phyloP scores from a whole-genome alignment of 2,113 vertebrate genomes.

The Dicaeum eximium region DNA sequence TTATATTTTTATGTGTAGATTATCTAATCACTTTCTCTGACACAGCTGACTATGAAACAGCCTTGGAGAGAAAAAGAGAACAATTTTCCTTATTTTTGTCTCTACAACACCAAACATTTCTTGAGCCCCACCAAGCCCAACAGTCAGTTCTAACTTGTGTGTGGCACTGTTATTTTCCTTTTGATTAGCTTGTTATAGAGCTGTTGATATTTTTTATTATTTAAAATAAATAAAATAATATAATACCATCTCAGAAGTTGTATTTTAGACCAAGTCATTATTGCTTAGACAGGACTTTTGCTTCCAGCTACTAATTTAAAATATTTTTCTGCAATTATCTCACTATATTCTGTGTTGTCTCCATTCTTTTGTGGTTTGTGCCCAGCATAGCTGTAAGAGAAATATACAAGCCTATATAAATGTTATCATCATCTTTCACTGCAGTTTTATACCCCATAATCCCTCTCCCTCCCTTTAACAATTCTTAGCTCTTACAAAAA shows the following conservation, averaged over 20 bases:
- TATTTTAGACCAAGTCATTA: neutral
- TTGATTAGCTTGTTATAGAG: neutral
- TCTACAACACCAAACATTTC: neutral
- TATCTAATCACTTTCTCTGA: neutral
- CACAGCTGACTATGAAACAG: neutral
- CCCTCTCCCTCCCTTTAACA: fast-evolving
- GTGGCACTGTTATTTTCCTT: neutral
- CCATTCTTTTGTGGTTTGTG: neutral
- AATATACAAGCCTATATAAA: neutral
- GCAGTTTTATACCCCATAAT: neutral
- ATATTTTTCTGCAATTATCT: neutral
- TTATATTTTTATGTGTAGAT: neutral
- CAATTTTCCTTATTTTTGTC: neutral
- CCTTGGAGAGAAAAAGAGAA: neutral
- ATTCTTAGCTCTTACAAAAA: neutral
- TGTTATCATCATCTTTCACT: neutral
- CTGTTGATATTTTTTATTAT: neutral
- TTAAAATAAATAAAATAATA: neutral
- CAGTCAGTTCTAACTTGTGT: neutral
- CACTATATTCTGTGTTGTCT: neutral
- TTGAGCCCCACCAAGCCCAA: fast-evolving
- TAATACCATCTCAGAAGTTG: neutral
- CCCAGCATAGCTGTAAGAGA: neutral
- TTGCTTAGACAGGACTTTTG: neutral
- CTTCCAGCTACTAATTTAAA: neutral